Evolutionary conservation across 2,888 invertebrate genomes (phyloP), one percentile per base, ranked within the genome.

Genomic region (Amphipoea oculea): DNA sequence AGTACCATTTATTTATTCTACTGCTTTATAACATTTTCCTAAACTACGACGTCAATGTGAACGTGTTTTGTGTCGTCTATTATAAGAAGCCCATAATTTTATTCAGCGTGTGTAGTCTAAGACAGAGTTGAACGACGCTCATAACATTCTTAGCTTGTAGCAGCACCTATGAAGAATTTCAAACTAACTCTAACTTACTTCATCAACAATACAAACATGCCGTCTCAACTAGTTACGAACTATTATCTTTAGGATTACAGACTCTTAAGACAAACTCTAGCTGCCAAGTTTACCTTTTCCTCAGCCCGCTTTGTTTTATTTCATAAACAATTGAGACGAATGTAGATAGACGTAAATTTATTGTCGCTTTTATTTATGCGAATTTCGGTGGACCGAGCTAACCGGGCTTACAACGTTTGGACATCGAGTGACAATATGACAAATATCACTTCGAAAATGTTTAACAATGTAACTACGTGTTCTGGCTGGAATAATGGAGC

Each of bases 191-290:
- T 89, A 93, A 94, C 91, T 94, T 90, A 91, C 90, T 95, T 94
- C 93, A 95, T 95, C 95, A 94, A 92, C 90, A 94, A 94, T 92
- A 94, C 95, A 95, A 95, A 95, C 94, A 94, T 92, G 92, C 90
- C 91, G 92, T 92, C 93, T 91, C 90, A 90, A 91, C 93, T 93
- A 93, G 95, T 95, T 95, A 92, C 90, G 82, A 95, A 95, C 95
- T 96, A 94, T 96, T 95, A 95, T 95, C 95, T 94, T 89, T 86
- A 81, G 93, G 94, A 94, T 94, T 94, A 95, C 92, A 92, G 89
- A 92, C 93, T 92, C 89, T 88, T 89, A 92, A 93, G 91, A 93
- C 92, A 93, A 94, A 93, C 91, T 88, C 88, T 88, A 91, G 91
- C 92, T 89, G 84, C 87, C 76, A 91, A 92, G 89, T 92, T 93